Conservation (phyloP, 2,113 vertebrate species). For the Lepidothrix coronata region DNA sequence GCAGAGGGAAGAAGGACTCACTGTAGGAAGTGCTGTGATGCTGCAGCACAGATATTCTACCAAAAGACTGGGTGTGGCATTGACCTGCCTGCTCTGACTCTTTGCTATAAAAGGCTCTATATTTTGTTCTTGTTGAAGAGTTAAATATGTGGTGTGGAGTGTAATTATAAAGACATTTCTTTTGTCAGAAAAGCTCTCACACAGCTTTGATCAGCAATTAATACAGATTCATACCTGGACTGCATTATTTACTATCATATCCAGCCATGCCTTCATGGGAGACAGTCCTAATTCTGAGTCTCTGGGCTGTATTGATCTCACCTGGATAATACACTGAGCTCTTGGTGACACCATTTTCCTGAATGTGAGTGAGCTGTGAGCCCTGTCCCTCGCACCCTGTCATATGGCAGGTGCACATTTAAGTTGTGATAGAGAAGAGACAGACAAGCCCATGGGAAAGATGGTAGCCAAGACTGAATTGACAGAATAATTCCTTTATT, state of each 20-base stretch:
- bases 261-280: not conserved
- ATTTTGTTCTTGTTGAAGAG: not conserved
- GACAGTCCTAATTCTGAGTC: not conserved
- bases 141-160: not conserved
- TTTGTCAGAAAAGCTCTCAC: not conserved
- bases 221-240: not conserved
- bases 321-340: not conserved
- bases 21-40: not conserved
- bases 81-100: not conserved
- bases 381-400: not conserved
- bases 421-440: not conserved
- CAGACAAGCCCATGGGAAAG: not conserved
- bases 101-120: not conserved
- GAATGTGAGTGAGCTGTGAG: rapidly evolving
- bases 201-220: not conserved
- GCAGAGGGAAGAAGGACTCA: not conserved
- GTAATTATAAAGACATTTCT: not conserved
- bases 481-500: not conserved
- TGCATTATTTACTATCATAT: not conserved
- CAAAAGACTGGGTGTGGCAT: not conserved
- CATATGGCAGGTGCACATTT: rapidly evolving
- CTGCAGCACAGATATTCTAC: not conserved
- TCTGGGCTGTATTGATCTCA: not conserved
- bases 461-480: not conserved
- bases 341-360: not conserved